Base-by-base conservation (phyloP, 2,113 vertebrate genomes). In the Orthonyx spaldingii region DNA sequence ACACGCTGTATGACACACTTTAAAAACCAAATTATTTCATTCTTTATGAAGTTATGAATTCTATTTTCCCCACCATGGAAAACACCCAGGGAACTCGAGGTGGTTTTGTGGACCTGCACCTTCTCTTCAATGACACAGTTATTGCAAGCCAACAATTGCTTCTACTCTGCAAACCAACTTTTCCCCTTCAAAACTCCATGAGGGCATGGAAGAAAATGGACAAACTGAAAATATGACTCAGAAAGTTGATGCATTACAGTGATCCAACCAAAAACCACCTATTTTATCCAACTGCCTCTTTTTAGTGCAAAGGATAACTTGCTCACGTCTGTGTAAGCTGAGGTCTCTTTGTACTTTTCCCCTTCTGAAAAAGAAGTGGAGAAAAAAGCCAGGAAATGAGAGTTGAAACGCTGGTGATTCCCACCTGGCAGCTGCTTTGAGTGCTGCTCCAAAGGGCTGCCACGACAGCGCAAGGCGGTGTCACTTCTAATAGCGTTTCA, bases 391-490 rank as follows among this genome's bases (percentile, higher is more conserved):
- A 87, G 46, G 60, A 92, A 74, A 76, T 22, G 53, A 56, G 26
- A 83, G n/a, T 49, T 60, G n/a, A 76, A 87, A 79, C 70, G 50
- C 22, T 39, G 42, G 80, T 42, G 81, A 87, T 78, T 93, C 69
- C 68, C 89, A 92, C 30, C 56, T 70, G 76, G 86, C 72, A 75
- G 20, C 74, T 89, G 33, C 80, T 89, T 30, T 24, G 47, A 80
- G 81, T 13, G 74, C 72, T 76, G 60, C 84, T 83, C 80, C 94
- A 49, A 39, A 82, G 27, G 42, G 37, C 79, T 91, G 76, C 93
- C 87, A 37, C 6, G 13, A 16, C 69, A 56, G 13, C 1, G 55
- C 35, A 46, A 56, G 28, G 60, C 22, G 10, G 69, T 33, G 49
- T 69, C 86, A 74, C 61, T n/a, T 6, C 49, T n/a, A 61, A 13